phyloP scores from a whole-genome alignment of 2,113 vertebrate species.

The Agapornis roseicollis region DNA sequence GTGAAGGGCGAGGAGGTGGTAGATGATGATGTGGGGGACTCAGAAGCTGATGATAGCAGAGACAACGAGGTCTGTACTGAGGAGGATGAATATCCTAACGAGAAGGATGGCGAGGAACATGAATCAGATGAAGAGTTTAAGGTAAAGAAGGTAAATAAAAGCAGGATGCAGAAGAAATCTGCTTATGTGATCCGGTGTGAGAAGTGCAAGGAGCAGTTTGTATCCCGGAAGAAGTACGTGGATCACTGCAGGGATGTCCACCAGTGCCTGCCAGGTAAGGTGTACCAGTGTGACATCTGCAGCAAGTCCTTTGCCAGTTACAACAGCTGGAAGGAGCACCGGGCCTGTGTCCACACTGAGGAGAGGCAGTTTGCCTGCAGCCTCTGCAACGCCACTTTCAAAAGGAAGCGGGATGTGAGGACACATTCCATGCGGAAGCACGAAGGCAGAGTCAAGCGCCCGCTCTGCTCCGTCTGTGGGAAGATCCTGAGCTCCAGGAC shows the following conservation, averaged over 20 bases:
- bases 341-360: constrained; percentile 54
- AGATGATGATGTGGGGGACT: background rate
- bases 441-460: constrained; percentile 64
- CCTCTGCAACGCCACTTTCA: constrained; percentile 66
- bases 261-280: constrained; percentile 61
- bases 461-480: constrained; percentile 69
- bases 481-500: constrained; percentile 72
- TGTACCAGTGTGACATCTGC: constrained; percentile 67
- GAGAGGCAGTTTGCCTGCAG: constrained; percentile 69
- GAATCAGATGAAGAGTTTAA: background rate
- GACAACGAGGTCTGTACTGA: background rate
- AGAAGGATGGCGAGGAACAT: background rate
- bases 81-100: background rate
- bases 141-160: background rate
- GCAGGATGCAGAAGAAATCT: background rate
- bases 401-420: constrained; percentile 67
- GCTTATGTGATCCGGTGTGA: constrained; percentile 31
- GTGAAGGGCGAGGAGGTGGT: constrained; percentile 12
- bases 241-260: constrained; percentile 62
- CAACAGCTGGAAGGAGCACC: constrained; percentile 70
- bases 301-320: constrained; percentile 60
- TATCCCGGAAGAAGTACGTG: constrained; percentile 41
- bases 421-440: constrained; percentile 58
- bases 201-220: constrained; percentile 62
- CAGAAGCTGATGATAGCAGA: background rate